phyloP scores from a whole-genome alignment of 2,888 invertebrate species.

The Epistrophella euchroma region DNA sequence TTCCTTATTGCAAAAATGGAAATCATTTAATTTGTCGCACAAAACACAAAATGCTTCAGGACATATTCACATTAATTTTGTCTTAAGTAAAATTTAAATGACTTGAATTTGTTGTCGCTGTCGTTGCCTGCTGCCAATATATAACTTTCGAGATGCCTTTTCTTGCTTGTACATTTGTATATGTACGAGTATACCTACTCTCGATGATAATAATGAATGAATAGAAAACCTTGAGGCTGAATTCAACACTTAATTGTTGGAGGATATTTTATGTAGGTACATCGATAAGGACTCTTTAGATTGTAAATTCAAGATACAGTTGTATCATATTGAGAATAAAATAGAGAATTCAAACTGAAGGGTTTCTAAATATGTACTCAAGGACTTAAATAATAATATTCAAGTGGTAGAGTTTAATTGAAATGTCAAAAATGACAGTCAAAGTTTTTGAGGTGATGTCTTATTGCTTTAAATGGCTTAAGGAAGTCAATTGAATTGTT shows the following conservation, averaged over 20 bases:
- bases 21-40: slow-evolving; percentile 71
- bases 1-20: slow-evolving; percentile 37
- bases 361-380: neutral
- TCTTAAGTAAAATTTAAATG: slow-evolving; percentile 49
- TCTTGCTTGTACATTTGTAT: neutral
- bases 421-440: slow-evolving; percentile 25
- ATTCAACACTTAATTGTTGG: slow-evolving; percentile 34
- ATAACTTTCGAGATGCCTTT: neutral
- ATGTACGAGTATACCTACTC: neutral
- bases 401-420: slow-evolving; percentile 29
- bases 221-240: slow-evolving; percentile 17
- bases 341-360: slow-evolving; percentile 7
- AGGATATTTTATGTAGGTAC: slow-evolving; percentile 24
- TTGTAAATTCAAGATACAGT: slow-evolving; percentile 34
- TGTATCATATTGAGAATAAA: slow-evolving; percentile 32
- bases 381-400: slow-evolving; percentile 11
- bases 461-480: neutral
- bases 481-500: neutral
- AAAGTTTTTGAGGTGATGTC: neutral
- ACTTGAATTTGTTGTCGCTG: slow-evolving; percentile 25
- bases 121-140: neutral
- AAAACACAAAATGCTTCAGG: slow-evolving; percentile 32
- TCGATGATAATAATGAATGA: slow-evolving; percentile 31
- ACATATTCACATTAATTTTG: slow-evolving; percentile 56
- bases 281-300: slow-evolving; percentile 35